Conservation (phyloP, 2,113 vertebrate species). For the Seriola quinqueradiata region DNA sequence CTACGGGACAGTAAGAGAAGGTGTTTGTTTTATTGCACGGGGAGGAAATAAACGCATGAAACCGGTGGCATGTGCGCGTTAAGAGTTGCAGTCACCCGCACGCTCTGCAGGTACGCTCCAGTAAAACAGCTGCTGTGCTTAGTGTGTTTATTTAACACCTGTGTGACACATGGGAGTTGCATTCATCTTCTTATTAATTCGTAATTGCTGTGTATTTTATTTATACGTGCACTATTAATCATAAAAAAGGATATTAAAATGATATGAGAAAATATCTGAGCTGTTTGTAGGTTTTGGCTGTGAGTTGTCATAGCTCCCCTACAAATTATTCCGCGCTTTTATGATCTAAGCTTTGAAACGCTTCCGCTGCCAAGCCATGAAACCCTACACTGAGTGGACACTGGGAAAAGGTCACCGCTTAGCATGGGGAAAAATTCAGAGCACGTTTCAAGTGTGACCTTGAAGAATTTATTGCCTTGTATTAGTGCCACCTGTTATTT, state of each 20-base stretch:
- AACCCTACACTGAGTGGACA: slow-evolving; percentile 49
- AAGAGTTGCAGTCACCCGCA: slow-evolving; percentile 21
- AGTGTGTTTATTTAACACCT: not conserved
- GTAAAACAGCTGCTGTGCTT: not conserved
- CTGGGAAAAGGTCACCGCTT: slow-evolving; percentile 40
- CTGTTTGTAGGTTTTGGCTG: slow-evolving; percentile 10
- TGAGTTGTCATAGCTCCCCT: not conserved
- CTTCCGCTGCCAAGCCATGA: slow-evolving; percentile 36
- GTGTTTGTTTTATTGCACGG: no score
- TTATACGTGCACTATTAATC: not conserved
- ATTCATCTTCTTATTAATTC: not conserved
- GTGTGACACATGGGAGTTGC: no score
- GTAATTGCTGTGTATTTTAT: not conserved
- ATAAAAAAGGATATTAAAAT: not conserved
- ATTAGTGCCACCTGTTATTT: slow-evolving; percentile 28
- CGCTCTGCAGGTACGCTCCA: slow-evolving; percentile 65
- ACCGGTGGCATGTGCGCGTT: slow-evolving; percentile 65
- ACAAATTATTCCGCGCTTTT: slow-evolving; percentile 13
- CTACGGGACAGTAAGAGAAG: slow-evolving; percentile 38
- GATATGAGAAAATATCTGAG: not conserved
- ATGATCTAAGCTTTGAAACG: slow-evolving; percentile 25
- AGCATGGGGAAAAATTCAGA: slow-evolving; percentile 47
- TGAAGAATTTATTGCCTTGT: slow-evolving; percentile 34
- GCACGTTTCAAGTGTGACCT: slow-evolving; percentile 34
- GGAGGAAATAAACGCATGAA: slow-evolving; percentile 28